Base-by-base conservation (phyloP, 2,888 invertebrate species). In the Drosophila tanythrix region DNA sequence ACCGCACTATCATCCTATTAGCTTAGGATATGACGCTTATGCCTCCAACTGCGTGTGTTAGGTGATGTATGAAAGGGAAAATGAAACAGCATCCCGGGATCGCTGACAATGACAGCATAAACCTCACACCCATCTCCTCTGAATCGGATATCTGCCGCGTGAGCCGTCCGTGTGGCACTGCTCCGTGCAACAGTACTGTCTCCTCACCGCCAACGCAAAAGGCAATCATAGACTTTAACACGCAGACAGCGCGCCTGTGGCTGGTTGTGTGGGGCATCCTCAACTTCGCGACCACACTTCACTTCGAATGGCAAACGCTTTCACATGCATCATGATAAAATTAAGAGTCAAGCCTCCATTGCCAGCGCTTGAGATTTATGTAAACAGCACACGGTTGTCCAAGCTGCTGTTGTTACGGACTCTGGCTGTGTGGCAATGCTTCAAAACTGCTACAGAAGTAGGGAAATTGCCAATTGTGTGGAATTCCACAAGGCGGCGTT, bases 401-500 rank as follows among this genome's bases (percentile, higher is more conserved):
- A 52, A 55, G 68, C 53, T 61, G 67, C 51, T 56, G 43, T 64
- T 74, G 62, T 25, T 52, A 55, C 52, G 31, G 53, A 52, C 60
- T 67, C 60, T 56, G 57, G 35, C 55, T 68, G 60, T 55, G 58
- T 33, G 64, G 80, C 53, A 79, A 35, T 57, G 33, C 79, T 76
- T 66, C 55, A 76, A 64, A 68, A 75, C 63, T 76, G 60, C 38
- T 57, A 60, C 57, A 58, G 46, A 43, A 66, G 58, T 65, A 46
- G 51, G 69, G 64, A 82, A 80, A 63, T 82, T 74, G 74, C 74
- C 81, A 81, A 76, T 81, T 74, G 81, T 83, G 81, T 74, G 76
- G 83, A 81, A 81, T 82, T 81, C 77, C 79, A 67, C 82, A 79
- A 76, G 79, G 75, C 68, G 65, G 67, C 72, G 79, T 78, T 82